A percentile compares a stretch with the other conserved stretches of the same genome.
Evolutionary conservation across 2,888 invertebrate species (phyloP).

Genomic region (Luperina nickerlii): DNA sequence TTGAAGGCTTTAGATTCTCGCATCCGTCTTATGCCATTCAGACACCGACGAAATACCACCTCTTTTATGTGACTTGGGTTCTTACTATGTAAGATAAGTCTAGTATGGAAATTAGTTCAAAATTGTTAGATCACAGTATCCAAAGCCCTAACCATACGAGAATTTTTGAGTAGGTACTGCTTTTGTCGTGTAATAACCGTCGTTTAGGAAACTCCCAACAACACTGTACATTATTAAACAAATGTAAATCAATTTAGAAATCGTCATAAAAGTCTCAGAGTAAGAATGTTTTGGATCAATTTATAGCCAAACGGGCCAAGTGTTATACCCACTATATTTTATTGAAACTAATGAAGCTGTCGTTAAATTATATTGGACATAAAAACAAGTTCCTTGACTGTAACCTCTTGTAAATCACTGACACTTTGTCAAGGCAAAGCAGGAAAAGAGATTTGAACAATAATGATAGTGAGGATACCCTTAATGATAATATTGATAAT

Average conservation of each 20-base stretch:
- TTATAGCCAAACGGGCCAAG: slow-evolving; percentile 24
- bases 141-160: neutral
- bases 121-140: slow-evolving; percentile 1
- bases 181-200: neutral
- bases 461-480: neutral
- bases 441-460: neutral
- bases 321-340: slow-evolving; percentile 15
- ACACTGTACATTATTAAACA: neutral
- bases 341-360: slow-evolving; percentile 39
- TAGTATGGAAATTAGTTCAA: neutral
- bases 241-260: slow-evolving; percentile 28
- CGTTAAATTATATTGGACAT: slow-evolving; percentile 20
- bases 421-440: slow-evolving; percentile 3
- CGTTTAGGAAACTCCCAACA: neutral
- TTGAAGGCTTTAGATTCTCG: slow-evolving; percentile 76
- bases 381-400: slow-evolving; percentile 18
- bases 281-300: slow-evolving; percentile 41
- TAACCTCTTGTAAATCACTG: neutral
- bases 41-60: slow-evolving; percentile 47
- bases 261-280: slow-evolving; percentile 20
- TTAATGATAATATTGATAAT: neutral
- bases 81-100: neutral
- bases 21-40: slow-evolving; percentile 75
- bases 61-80: slow-evolving; percentile 23
- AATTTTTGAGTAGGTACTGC: neutral